A percentile compares a stretch with the other conserved stretches of the same genome.
Conservation (phyloP, 2,888 invertebrate genomes). For the Aspidiotus destructor region DNA sequence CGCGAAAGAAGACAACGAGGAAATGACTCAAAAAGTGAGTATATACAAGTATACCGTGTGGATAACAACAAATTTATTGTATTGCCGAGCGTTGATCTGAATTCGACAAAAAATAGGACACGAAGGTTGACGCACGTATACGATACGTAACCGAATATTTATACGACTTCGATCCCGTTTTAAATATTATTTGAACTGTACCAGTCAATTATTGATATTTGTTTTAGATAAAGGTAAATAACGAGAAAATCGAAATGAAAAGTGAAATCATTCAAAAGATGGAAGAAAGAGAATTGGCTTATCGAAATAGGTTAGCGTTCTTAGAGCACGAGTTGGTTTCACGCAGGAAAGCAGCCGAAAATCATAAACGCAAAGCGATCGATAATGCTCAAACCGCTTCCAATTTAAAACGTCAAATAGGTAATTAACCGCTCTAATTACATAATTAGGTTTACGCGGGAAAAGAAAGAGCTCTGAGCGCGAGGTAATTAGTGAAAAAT, state of each 20-base stretch:
- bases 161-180: no score
- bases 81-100: no score
- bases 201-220: background rate
- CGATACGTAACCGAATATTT: no score
- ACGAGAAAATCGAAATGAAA: constrained; percentile 90
- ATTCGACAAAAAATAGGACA: no score
- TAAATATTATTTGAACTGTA: no score
- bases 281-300: constrained; percentile 88
- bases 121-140: no score
- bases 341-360: constrained; percentile 92
- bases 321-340: constrained; percentile 88
- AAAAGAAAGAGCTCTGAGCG: no score
- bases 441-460: no score
- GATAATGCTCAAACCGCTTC: constrained; percentile 96
- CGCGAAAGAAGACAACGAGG: constrained; percentile 86
- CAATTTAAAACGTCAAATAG: constrained; percentile 88
- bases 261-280: constrained; percentile 85
- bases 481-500: no score
- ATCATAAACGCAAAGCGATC: constrained; percentile 95
- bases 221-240: constrained; percentile 59
- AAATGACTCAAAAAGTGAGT: constrained; percentile 27
- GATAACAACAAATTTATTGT: no score
- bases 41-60: background rate
- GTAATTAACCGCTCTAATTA: constrained; percentile 42
- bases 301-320: constrained; percentile 82